phyloP scores from a whole-genome alignment of 2,113 vertebrate genomes.

The Todiramphus saurophagus region DNA sequence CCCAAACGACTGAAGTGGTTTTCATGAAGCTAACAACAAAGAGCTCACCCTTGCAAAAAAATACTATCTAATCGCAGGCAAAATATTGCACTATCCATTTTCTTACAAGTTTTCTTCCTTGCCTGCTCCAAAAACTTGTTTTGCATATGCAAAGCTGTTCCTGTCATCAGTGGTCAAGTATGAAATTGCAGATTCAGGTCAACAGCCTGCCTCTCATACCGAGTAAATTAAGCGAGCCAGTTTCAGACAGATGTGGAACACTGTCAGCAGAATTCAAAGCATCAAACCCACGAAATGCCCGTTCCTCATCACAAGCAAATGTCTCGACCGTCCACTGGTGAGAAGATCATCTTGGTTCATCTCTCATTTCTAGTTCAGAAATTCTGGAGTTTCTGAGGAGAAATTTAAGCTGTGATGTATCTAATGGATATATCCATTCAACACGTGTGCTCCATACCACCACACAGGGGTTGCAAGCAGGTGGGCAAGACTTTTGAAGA shows the following conservation, averaged over 20 bases:
- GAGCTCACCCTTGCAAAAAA: too few species aligned
- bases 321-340: slow-evolving; percentile 61
- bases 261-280: slow-evolving; percentile 71
- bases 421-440: slow-evolving; percentile 77
- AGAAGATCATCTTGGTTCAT: slow-evolving; percentile 70
- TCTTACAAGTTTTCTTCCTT: slow-evolving; percentile 51
- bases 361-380: slow-evolving; percentile 43
- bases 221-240: slow-evolving; percentile 72
- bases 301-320: slow-evolving; percentile 74
- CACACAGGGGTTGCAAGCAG: slow-evolving; percentile 76
- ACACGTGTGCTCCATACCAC: slow-evolving; percentile 80
- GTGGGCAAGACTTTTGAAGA: not conserved
- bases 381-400: slow-evolving; percentile 81
- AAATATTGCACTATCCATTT: slow-evolving; percentile 74
- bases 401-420: slow-evolving; percentile 80
- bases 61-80: not conserved
- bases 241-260: slow-evolving; percentile 71
- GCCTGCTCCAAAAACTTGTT: slow-evolving; percentile 70
- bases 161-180: slow-evolving; percentile 79
- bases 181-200: slow-evolving; percentile 65
- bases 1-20: slow-evolving; percentile 77
- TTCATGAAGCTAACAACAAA: slow-evolving; percentile 76
- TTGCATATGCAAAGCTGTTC: slow-evolving; percentile 74
- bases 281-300: not conserved
- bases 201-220: slow-evolving; percentile 50